Percentiles rank a stretch among this genome's conserved stretches.
Evolutionary conservation across 2,888 invertebrate species (phyloP).

Genomic region (Epirrhoe alternata): DNA sequence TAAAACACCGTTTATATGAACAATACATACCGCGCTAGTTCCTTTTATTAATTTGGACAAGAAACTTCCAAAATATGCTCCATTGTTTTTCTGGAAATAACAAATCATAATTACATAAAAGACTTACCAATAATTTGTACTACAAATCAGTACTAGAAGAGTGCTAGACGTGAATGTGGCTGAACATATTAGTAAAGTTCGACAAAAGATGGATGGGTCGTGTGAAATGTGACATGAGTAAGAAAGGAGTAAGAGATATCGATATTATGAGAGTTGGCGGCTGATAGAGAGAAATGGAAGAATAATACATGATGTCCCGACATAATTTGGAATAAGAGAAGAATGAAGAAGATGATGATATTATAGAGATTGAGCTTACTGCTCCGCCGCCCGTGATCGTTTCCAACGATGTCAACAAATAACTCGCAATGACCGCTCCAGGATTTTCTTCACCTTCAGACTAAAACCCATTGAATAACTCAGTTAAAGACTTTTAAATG

Average conservation of each 20-base stretch:
- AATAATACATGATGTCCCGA: too few relatives aligned
- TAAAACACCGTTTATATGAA: background rate
- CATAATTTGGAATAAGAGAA: too few relatives aligned
- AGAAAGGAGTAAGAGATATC: too few relatives aligned
- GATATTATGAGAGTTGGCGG: too few relatives aligned
- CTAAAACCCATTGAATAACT: conserved; percentile 45
- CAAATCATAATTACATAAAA: background rate
- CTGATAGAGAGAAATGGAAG: too few relatives aligned
- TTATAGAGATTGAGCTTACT: conserved; percentile 54
- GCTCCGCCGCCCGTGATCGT: conserved; percentile 80
- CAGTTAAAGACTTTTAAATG: conserved; percentile 1
- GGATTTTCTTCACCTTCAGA: conserved; percentile 78
- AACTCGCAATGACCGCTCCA: conserved; percentile 74
- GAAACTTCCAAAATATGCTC: conserved; percentile 77
- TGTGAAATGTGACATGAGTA: too few relatives aligned
- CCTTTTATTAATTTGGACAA: conserved; percentile 74
- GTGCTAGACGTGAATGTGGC: too few relatives aligned
- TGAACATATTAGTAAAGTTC: too few relatives aligned
- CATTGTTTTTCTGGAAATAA: conserved; percentile 74
- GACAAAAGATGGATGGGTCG: too few relatives aligned
- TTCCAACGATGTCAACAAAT: conserved; percentile 74
- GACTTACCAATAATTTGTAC: background rate
- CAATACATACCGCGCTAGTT: conserved; percentile 71
- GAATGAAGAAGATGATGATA: background rate
- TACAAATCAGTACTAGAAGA: background rate